phyloP scores from a whole-genome alignment of 2,113 vertebrate genomes.

The Bufo bufo region DNA sequence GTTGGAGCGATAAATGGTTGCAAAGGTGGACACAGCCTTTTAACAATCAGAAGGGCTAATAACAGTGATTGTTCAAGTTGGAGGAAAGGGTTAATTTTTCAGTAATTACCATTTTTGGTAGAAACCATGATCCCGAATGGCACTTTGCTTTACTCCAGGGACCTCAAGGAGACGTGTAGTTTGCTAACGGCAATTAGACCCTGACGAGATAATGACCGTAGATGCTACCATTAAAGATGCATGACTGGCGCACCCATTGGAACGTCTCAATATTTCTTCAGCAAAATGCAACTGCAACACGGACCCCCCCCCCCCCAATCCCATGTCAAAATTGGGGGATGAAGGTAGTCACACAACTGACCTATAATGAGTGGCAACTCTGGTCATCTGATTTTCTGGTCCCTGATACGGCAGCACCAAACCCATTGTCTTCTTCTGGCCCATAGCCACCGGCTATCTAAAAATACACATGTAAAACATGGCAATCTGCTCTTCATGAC shows the following conservation, averaged over 20 bases:
- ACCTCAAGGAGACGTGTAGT: too few species aligned
- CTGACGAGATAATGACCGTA: neutral
- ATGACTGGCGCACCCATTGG: neutral
- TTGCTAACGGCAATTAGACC: too few species aligned
- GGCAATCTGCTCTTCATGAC: neutral
- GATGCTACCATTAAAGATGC: neutral
- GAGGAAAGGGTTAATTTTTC: neutral
- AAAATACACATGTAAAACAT: neutral
- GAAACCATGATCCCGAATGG: neutral
- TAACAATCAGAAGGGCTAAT: too few species aligned
- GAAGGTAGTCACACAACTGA: too few species aligned
- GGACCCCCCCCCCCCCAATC: too few species aligned
- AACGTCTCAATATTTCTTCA: too few species aligned
- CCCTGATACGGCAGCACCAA: neutral
- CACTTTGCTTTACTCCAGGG: neutral
- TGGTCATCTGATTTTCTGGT: neutral
- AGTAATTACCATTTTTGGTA: neutral
- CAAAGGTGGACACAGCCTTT: too few species aligned
- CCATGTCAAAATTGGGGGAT: neutral
- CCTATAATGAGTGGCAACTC: too few species aligned
- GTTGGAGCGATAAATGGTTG: too few species aligned
- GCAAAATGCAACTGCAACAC: neutral
- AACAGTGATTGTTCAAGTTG: neutral
- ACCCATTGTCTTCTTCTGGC: neutral
- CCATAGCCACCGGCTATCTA: neutral